These are phyloP conservation scores for Oncorhynchus tshawytscha DNA, from an alignment of 2,113 vertebrate species.

Conservation along the genomic window DNA sequence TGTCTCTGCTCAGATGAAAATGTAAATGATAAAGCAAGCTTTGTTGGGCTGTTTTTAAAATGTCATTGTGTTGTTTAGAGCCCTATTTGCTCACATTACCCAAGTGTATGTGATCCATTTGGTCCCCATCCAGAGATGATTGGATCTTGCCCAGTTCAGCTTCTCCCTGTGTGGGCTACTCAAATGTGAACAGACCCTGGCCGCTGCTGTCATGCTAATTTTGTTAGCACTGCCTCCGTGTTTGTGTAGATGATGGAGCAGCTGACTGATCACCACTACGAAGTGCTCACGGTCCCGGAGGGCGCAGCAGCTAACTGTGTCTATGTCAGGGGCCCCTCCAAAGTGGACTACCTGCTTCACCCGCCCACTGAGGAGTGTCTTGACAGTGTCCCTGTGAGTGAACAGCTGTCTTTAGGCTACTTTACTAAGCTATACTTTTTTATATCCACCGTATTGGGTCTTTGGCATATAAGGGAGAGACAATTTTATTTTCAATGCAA, in stretches of 20 bases:
- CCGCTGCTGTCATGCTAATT: not conserved
- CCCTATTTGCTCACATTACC: no score
- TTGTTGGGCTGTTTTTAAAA: no score
- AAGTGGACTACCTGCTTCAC: constrained; percentile 80
- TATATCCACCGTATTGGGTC: no score
- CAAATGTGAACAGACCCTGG: constrained; percentile 18
- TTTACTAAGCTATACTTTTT: no score
- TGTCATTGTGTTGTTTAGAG: no score
- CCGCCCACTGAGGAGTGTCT: constrained; percentile 82
- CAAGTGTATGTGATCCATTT: no score
- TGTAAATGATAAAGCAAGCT: no score
- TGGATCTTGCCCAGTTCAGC: not conserved
- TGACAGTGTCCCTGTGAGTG: constrained; percentile 76
- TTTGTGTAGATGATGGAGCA: constrained; percentile 85
- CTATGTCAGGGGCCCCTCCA: constrained; percentile 78
- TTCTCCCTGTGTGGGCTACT: not conserved
- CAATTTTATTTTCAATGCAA: no score
- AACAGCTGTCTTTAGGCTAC: not conserved
- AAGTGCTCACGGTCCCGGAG: constrained; percentile 83
- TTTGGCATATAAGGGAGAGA: no score
- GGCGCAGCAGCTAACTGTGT: constrained; percentile 84
- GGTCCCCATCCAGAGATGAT: not conserved
- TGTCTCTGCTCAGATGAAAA: no score
- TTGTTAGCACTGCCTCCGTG: not conserved
- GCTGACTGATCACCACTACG: constrained; percentile 87